Conservation (phyloP, 2,797 vertebrate genomes). For the Gobio occitaniae region DNA sequence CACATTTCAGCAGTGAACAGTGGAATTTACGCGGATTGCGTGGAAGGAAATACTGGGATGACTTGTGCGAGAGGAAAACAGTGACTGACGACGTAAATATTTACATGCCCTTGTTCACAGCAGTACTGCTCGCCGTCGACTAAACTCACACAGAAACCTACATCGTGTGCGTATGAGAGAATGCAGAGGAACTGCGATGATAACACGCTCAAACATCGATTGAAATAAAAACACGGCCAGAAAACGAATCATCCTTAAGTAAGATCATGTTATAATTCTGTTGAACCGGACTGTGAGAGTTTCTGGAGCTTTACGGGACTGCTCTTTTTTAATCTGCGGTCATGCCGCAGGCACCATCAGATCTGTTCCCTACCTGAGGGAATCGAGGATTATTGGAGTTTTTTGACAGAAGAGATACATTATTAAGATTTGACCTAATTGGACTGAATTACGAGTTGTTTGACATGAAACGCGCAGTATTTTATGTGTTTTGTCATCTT, state of each 20-base stretch:
- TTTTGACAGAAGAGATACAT: background rate
- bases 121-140: slow-evolving; percentile 35
- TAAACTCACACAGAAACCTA: slow-evolving; percentile 31
- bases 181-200: slow-evolving; percentile 23
- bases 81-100: slow-evolving; percentile 70
- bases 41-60: slow-evolving; percentile 20
- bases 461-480: background rate
- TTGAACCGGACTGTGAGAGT: slow-evolving; percentile 60
- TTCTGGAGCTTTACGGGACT: slow-evolving; percentile 56
- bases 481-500: background rate
- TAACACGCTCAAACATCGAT: background rate
- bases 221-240: background rate
- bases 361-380: slow-evolving; percentile 64
- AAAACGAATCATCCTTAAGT: background rate
- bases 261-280: slow-evolving; percentile 6
- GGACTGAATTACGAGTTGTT: background rate
- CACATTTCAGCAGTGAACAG: background rate
- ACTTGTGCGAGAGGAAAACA: slow-evolving; percentile 52
- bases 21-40: background rate
- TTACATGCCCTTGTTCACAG: slow-evolving; percentile 67
- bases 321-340: slow-evolving; percentile 55
- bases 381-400: slow-evolving; percentile 10
- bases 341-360: slow-evolving; percentile 72
- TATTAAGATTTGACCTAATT: slow-evolving; percentile 15
- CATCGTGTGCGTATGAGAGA: background rate